Evolutionary conservation across 2,113 vertebrate genomes (phyloP).

Genomic region (Gadus macrocephalus): DNA sequence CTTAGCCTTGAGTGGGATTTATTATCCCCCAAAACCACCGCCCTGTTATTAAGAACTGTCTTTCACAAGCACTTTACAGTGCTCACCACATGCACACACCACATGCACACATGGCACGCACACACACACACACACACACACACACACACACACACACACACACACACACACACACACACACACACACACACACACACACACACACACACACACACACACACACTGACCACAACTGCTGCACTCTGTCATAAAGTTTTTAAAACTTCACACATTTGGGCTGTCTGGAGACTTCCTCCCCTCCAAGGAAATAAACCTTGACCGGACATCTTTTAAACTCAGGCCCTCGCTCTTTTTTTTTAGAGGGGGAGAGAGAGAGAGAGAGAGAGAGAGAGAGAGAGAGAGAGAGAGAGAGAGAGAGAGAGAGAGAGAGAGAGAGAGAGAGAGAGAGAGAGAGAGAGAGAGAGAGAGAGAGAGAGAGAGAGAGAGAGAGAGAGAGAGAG

Average conservation of each 20-base stretch:
- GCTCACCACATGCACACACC: not conserved
- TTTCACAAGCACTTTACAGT: slow-evolving; percentile 48
- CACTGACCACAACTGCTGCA: not conserved
- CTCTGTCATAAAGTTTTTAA: slow-evolving; percentile 50
- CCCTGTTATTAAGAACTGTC: slow-evolving; percentile 60
- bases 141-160: not conserved
- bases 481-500: not conserved
- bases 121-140: too few species aligned
- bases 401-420: not conserved
- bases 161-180: too few species aligned
- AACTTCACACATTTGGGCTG: slow-evolving; percentile 42
- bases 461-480: not conserved
- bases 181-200: not conserved
- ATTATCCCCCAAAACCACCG: slow-evolving; percentile 46
- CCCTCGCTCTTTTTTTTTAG: slow-evolving; percentile 2
- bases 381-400: not conserved
- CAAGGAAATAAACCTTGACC: slow-evolving; percentile 50
- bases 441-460: not conserved
- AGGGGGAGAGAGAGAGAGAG: not conserved
- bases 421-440: not conserved
- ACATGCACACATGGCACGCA: too few species aligned
- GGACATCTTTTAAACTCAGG: slow-evolving; percentile 21
- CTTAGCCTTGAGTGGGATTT: slow-evolving; percentile 62
- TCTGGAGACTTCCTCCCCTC: slow-evolving; percentile 39
- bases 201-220: not conserved